Evolutionary conservation across 2,888 invertebrate species (phyloP).

Genomic region (Ditula angustiorana): DNA sequence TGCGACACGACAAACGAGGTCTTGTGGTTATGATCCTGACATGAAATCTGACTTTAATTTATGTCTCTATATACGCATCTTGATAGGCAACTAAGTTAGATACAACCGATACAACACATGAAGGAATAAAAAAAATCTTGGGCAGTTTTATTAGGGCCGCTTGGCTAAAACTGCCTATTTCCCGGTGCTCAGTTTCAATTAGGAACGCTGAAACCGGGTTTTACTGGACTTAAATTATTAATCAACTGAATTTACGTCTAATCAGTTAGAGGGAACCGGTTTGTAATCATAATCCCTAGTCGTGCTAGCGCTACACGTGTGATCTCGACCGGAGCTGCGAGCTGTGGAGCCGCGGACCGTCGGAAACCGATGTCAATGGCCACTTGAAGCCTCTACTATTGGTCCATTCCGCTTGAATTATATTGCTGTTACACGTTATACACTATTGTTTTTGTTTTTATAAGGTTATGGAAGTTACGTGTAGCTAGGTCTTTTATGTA

Average conservation of each 20-base stretch:
- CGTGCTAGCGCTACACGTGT: not conserved
- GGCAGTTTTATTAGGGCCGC: too few relatives aligned
- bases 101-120: too few relatives aligned
- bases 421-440: not conserved
- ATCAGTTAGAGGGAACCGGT: too few relatives aligned
- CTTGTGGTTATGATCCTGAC: too few relatives aligned
- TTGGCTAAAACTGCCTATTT: not conserved
- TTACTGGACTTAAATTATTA: not conserved
- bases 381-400: slow-evolving; percentile 4
- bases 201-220: not conserved
- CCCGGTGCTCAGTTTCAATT: not conserved
- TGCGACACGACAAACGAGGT: too few relatives aligned
- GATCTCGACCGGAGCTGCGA: slow-evolving; percentile 9
- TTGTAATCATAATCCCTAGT: not conserved
- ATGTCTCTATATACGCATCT: too few relatives aligned
- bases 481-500: not conserved
- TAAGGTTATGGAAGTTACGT: not conserved
- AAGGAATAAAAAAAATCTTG: too few relatives aligned
- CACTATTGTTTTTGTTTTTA: not conserved
- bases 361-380: slow-evolving; percentile 15
- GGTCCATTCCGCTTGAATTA: not conserved
- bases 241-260: too few relatives aligned
- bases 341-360: not conserved
- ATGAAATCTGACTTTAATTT: too few relatives aligned
- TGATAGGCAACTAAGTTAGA: too few relatives aligned